Base-by-base conservation (phyloP, 2,113 vertebrate species). In the Ictalurus furcatus region DNA sequence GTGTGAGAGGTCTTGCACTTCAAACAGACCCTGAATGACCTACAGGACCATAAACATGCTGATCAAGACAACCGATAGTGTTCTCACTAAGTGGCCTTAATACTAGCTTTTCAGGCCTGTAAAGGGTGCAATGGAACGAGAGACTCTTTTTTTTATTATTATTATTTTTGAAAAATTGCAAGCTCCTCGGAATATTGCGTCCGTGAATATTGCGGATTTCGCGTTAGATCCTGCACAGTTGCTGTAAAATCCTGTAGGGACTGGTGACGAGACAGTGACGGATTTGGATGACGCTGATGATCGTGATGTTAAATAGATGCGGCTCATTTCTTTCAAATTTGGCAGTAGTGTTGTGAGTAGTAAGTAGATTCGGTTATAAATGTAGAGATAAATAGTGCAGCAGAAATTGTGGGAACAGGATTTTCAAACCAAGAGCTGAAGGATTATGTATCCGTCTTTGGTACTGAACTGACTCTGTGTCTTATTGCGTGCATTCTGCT, bases 21-120 rank as follows among this genome's bases (percentile, higher is more conserved):
- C 67, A 86, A 86, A 86, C 59, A 59, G 56, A 13, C 21, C 23
- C 69, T 76, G 9, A 86, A 76, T 3, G 52, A 85, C n/a, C 67
- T 52, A 23, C 28, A 58, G 59, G 48, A 59, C 69, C 34, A 61
- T 78, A 44, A 86, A 78, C 37, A 6, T 59, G 52, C 52, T 54
- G 69, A 86, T 76, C 69, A 40, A 21, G 30, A 40, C 71, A 3
- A 13, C 30, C 17, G 44, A 85, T 71, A 58, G 17, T 58, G 21
- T 40, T 48, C 56, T 78, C 34, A 78, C 34, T 58, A 48, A 63
- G 71, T 19, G 71, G 25, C 23, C 12, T 74, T 76, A 86, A 58
- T 23, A 13, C 9, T 30, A 44, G 25, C 48, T 34, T 52, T 11
- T 48, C 8, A 48, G 52, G 84, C 65, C 63, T 69, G 52, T 40